phyloP scores from a whole-genome alignment of 2,113 vertebrate genomes.

The Phaethon lepturus region DNA sequence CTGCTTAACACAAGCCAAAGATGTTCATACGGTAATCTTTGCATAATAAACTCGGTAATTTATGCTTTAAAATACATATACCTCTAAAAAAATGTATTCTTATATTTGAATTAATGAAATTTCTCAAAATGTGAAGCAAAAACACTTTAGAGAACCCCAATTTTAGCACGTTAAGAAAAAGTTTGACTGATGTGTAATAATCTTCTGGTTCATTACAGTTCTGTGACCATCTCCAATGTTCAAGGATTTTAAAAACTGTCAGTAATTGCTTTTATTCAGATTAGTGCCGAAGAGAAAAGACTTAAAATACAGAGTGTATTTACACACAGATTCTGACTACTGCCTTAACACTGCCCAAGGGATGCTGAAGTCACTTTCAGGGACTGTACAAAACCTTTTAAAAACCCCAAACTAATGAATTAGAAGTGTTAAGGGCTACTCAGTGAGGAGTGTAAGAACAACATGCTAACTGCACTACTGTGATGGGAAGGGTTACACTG shows the following conservation, averaged over 20 bases:
- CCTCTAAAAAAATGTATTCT: background rate
- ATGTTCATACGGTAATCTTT: background rate
- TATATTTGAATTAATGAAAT: background rate
- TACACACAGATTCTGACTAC: background rate
- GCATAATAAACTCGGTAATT: constrained; percentile 12
- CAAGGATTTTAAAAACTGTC: background rate
- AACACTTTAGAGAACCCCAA: background rate
- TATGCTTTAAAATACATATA: background rate
- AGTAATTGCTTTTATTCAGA: background rate
- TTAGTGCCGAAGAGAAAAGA: background rate
- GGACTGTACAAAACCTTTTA: background rate
- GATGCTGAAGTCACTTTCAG: background rate
- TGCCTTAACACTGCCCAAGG: background rate
- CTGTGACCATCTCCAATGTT: background rate
- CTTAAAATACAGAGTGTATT: background rate
- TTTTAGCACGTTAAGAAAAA: background rate
- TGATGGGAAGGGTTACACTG: background rate
- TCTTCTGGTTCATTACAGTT: background rate
- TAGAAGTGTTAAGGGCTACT: background rate
- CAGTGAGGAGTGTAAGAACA: background rate
- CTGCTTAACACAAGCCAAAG: constrained; percentile 36
- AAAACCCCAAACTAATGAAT: background rate
- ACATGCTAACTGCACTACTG: background rate
- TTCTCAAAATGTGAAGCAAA: background rate
- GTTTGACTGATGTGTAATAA: background rate